Conservation (phyloP, 2,113 vertebrate genomes). For the Hucho hucho region DNA sequence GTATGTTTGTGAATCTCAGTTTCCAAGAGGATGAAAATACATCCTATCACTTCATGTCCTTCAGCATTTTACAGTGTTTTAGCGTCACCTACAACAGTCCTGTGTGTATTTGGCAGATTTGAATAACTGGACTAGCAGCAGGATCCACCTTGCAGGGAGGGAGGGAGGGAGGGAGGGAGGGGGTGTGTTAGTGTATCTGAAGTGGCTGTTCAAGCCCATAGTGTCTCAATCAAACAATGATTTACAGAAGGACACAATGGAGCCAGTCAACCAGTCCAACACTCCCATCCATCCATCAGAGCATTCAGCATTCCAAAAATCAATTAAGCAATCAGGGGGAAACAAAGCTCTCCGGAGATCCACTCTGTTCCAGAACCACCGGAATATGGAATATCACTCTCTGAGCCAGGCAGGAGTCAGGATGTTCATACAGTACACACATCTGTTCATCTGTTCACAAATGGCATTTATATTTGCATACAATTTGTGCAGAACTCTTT, state of each 20-base stretch:
- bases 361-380: neutral
- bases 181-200: neutral
- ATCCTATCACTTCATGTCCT: neutral
- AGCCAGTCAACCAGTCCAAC: neutral
- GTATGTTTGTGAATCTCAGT: neutral
- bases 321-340: constrained; percentile 20
- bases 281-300: neutral
- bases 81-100: neutral
- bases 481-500: neutral
- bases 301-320: constrained; percentile 9
- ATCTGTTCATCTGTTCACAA: neutral
- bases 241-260: constrained; percentile 2
- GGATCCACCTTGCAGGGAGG: neutral
- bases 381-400: neutral
- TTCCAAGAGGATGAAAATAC: neutral
- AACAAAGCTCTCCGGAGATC: neutral
- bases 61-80: neutral
- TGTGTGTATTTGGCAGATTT: neutral
- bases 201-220: constrained; percentile 8
- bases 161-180: neutral
- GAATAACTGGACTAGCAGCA: neutral
- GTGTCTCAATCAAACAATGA: constrained; percentile 5
- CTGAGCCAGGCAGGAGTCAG: neutral
- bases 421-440: neutral
- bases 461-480: neutral